Base-by-base conservation (phyloP, 2,888 invertebrate genomes). In the Elysia crispata region DNA sequence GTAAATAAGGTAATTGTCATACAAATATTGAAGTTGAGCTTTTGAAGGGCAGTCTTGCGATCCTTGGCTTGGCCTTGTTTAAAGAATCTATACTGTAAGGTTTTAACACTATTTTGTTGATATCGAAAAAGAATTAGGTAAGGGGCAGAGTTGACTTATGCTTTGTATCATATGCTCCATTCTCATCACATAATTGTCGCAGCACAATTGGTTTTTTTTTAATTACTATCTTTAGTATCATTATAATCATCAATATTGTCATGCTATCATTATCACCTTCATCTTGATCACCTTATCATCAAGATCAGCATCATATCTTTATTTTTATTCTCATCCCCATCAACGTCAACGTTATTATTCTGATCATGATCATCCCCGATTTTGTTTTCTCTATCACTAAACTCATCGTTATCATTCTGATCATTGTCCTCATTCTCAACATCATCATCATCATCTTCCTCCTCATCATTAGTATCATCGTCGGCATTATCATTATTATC, bases 401-500 rank as follows among this genome's bases (percentile, higher is more conserved):
- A 5, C 3, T 60, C 60, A 60, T 60, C 60, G 15, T 60, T 15
- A 60, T 60, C 60, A 60, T 60, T 15, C 3, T 60, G 6, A 60
- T 60, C 60, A 60, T 60, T 15, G 15, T 60, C 60, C 3, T 60
- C 60, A 60, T 60, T 15, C 3, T 60, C 60, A 60, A 8, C 60
- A 60, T 60, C 60, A 60, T 60, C 60, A 60, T 25, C 60, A 60
- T 60, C 60, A 60, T 60, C 60, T 8, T 60, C 60, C 3, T 60
- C 60, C 3, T 60, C 60, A 60, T 60, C 60, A 60, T 60, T 15
- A 60, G 3, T 15, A 60, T 60, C 60, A 60, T 60, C 60, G 15
- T 60, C 60, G 15, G 3, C 60, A 60, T 60, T 15, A 60, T 60
- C 60, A 60, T 60, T 15, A 60, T 60, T 15, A 60, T 60, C 60